These are phyloP conservation scores for Cephus sareptanus DNA, from an alignment of 2,888 invertebrate genomes.

Conservation along the genomic window DNA sequence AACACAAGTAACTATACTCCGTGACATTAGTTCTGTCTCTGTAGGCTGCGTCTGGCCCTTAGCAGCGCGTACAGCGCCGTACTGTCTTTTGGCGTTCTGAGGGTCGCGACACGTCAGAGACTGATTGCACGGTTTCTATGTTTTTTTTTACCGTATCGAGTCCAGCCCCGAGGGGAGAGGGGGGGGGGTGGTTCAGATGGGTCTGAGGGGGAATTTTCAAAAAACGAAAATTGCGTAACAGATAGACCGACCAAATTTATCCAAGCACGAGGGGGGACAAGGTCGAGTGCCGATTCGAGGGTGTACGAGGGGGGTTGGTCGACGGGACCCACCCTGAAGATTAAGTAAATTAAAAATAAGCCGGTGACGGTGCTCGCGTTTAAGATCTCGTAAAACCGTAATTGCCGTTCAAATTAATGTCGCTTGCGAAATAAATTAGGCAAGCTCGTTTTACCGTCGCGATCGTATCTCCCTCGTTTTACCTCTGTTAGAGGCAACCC, in stretches of 20 bases:
- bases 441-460: constrained; percentile 16
- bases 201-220: background rate
- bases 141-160: background rate
- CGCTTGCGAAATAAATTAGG: constrained; percentile 20
- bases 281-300: background rate
- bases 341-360: constrained; percentile 26
- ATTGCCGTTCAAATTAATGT: constrained; percentile 17
- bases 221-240: background rate
- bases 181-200: no score
- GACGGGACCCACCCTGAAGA: background rate
- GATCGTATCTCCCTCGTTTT: background rate
- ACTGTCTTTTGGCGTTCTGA: background rate
- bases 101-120: background rate
- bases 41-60: background rate
- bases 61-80: background rate
- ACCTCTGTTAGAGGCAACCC: background rate
- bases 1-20: background rate
- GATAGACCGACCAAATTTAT: background rate
- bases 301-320: background rate
- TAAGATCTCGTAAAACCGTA: constrained; percentile 13
- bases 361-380: constrained; percentile 26
- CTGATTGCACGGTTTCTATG: background rate
- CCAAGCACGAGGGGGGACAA: background rate
- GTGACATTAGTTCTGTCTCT: background rate
- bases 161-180: no score